Base-by-base conservation (phyloP, 1,140 invertebrate species). In the Stegodyphus mimosarum region DNA sequence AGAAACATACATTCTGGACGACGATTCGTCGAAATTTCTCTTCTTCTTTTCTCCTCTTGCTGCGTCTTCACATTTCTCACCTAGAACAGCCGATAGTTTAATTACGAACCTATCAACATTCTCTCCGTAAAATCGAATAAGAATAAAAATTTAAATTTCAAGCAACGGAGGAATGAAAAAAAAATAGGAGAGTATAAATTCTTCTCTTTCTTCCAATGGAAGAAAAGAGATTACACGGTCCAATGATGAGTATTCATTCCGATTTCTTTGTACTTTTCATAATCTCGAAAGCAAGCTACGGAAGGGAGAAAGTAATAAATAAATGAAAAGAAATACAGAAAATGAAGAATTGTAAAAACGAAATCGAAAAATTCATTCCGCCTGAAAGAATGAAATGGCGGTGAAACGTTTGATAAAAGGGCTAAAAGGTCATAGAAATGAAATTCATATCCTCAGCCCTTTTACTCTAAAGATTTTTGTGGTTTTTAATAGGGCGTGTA, bases 271-370 rank as follows among this genome's bases (percentile, higher is more conserved):
- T 79, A 79, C 66, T 79, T 79, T 70, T 79, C 77, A 79, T 79
- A 79, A 70, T 79, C 66, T 70, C 7, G 48, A 76, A 60, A 18
- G 52, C 33, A 74, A 52, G 52, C 53, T 55, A 53, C 7, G 74
- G 66, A 76, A 7, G 53, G n/a, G 17, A 79, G n/a, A 79, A 69
- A 79, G 49, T 69, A 79, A 79, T 50, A 64, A 17, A 13, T 17
- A 49, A 33, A 51, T 7, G 48, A 67, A 67, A 10, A 33, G 11
- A 69, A 79, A 49, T 33, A 51, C 67, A 79, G 33, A 51, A 77
- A 77, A 70, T 79, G 52, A 79, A n/a, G 77, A 79, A 79, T 79
- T 70, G 52, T 79, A 79, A 79, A 79, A 79, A 79, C 77, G 51
- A 70, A 79, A 79, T 70, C 64, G 52, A 53, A 70, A 79, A 70